Evolutionary conservation across 1,140 invertebrate genomes (phyloP), one percentile per base, ranked within the genome.

Genomic region (Dolichoris vasculosae): DNA sequence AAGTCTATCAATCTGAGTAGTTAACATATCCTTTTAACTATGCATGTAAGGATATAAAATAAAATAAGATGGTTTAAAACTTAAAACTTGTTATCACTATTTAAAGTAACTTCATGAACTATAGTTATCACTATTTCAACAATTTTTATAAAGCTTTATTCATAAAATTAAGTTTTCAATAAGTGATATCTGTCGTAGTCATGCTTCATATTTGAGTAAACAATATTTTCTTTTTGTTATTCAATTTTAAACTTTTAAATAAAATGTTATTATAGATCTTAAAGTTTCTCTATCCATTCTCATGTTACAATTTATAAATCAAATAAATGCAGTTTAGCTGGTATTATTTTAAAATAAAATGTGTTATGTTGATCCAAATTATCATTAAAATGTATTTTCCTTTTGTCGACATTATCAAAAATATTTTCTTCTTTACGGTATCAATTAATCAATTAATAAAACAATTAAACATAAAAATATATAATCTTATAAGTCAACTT

Each of bases 251-350:
- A 43, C 32, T 73, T 73, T 40, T 26, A n/a, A 43, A 20, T 26
- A 11, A 26, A 43, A 73, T 2, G 9, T 20, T 2, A 23, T 17
- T 71, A 43, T 71, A 71, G 38, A 71, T 40, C 38, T 40, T 40
- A 71, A 71, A 71, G 32, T 79, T 63, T 78, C 23, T 63, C 9
- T 35, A 64, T 81, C 43, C 30, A 48, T 69, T 43, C 40, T 71
- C 63, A 64, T 48, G 15, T 71, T 82, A 40, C 30, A 32, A 64
- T 69, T 71, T 48, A 43, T 71, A 20, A 71, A 40, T 17, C 51
- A 71, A 26, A 48, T 59, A 67, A n/a, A 67, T 67, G 13, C 32
- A n/a, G 26, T 35, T 67, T 59, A 35, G 8, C 32, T 67, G 30
- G 15, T 17, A 35, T 67, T 3, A 30, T 64, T 46, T 46, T 46